Conservation (phyloP, 2,888 invertebrate genomes). For the Caenorhabditis panamensis region DNA sequence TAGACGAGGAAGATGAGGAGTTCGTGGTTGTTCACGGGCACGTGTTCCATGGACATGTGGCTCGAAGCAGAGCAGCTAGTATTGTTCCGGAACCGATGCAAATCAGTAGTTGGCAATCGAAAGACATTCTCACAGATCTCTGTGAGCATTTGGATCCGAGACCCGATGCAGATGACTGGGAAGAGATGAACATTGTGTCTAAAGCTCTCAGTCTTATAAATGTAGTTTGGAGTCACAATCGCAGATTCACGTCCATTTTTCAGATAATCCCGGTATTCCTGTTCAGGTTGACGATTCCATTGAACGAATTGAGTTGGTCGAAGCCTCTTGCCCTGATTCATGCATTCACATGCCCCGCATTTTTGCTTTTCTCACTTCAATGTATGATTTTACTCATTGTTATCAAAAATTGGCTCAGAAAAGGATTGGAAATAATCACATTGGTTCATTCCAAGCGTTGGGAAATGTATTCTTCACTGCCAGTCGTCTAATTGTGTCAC, state of each 20-base stretch:
- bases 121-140: conserved; percentile 40
- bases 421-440: conserved; percentile 62
- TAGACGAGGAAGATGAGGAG: conserved; percentile 61
- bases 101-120: conserved; percentile 47
- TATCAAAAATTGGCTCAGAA: conserved; percentile 51
- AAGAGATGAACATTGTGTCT: conserved; percentile 55
- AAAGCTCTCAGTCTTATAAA: conserved; percentile 50
- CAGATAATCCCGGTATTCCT: conserved; percentile 84
- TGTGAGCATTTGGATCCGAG: conserved; percentile 56
- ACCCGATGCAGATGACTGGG: conserved; percentile 60
- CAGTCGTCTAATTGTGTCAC: not conserved
- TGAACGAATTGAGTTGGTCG: conserved; percentile 84
- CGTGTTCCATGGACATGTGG: conserved; percentile 68
- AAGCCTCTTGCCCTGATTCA: conserved; percentile 84
- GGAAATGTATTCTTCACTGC: conserved; percentile 58
- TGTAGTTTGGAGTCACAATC: conserved; percentile 10
- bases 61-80: conserved; percentile 67
- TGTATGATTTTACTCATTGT: conserved; percentile 65
- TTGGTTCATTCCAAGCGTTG: conserved; percentile 62
- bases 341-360: conserved; percentile 83
- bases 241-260: conserved; percentile 66
- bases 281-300: conserved; percentile 84
- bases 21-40: conserved; percentile 66
- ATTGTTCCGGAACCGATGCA: conserved; percentile 59
- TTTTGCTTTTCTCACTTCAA: conserved; percentile 71